Base-by-base conservation (phyloP, 1,140 invertebrate genomes). In the Procambarus virginalis region DNA sequence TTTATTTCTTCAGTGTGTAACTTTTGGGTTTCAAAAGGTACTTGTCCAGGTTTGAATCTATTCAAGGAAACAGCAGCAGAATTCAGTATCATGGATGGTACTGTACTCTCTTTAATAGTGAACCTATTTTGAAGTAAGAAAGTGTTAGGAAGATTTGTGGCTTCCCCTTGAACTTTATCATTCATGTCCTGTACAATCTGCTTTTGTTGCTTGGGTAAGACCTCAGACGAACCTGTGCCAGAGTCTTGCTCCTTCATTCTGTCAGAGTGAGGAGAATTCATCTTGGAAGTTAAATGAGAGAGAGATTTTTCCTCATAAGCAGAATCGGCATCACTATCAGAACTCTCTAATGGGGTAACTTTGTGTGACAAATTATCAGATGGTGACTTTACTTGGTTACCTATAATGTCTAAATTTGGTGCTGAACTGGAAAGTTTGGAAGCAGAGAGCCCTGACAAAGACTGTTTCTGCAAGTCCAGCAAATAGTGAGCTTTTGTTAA, bases 221-320 rank as follows among this genome's bases (percentile, higher is more conserved):
- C 20, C 9, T 51, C 49, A 58, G 10, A 22, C 6, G 48, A 17
- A 80, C 78, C 20, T 55, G 8, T 73, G 3, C n/a, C 68, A 73
- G 49, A 80, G 49, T 51, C 78, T 45, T 80, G 46, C 4, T 6
- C n/a, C 9, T 79, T 55, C n/a, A 51, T 49, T 58, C 12, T 55
- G 22, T 80, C 78, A 8, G 20, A 80, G 20, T 80, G 78, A 58
- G 78, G 78, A 22, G 78, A 80, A 80, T n/a, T 58, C 3, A 80
- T 58, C 78, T 80, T 80, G 49, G 78, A 80, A 5, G 78, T 80
- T 51, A 80, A 51, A 22, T 34, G 78, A 80, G 78, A 80, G 55
- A 49, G 22, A 80, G 78, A 58, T 80, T 80, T 80, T 55, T 80
- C 78, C 48, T 80, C 78, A 1, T 80, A 80, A n/a, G 78, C 78